Base-by-base conservation (phyloP, 2,888 invertebrate genomes). In the Leptinotarsa peninsularis region DNA sequence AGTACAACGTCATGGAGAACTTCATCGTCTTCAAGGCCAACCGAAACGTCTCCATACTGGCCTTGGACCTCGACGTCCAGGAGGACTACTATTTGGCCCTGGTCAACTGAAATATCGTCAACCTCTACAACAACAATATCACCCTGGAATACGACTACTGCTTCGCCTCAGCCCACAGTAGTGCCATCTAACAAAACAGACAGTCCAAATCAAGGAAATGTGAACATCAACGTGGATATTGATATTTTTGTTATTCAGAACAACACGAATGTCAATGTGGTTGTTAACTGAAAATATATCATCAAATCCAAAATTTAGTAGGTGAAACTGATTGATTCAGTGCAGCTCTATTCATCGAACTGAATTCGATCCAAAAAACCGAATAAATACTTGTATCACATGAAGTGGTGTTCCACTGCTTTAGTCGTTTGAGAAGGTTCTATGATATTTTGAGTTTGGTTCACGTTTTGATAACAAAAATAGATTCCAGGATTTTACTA, bases 181-280 rank as follows among this genome's bases (percentile, higher is more conserved):
- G 18, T 13, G 13, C 58, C 58, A 23, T 27, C 58, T 15, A 58
- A 58, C 4, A 58, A 15, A 23, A 23, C 58, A 3, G 58, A 58
- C 15, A 4, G 4, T 21, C 58, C 58, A 15, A 23, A 14, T 23
- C 58, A 58, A 4, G 23, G 23, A 21, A 58, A 58, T 23, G 23
- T 58, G 14, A 58, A 58, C 23, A 27, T 58, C 23, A 58, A 58
- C 21, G 58, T 58, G 4, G 58, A 58, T 14, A 23, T 58, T 23
- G 58, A 58, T 58, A 23, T 58, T 23, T 58, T 58, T 4, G 14
- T 58, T 15, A 58, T 58, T 23, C 23, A 58, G 58, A 58, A 58
- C 23, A 58, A 58, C 15, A 58, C 23, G 21, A 58, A 58, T 58
- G 23, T 58, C 15, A 58, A 23, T 58, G 21, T 58, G 23, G 23